A percentile compares a stretch with the other conserved stretches of the same genome.
These are phyloP conservation scores for Pemphredon lugubris DNA, from an alignment of 2,888 invertebrate genomes.

Conservation along the genomic window DNA sequence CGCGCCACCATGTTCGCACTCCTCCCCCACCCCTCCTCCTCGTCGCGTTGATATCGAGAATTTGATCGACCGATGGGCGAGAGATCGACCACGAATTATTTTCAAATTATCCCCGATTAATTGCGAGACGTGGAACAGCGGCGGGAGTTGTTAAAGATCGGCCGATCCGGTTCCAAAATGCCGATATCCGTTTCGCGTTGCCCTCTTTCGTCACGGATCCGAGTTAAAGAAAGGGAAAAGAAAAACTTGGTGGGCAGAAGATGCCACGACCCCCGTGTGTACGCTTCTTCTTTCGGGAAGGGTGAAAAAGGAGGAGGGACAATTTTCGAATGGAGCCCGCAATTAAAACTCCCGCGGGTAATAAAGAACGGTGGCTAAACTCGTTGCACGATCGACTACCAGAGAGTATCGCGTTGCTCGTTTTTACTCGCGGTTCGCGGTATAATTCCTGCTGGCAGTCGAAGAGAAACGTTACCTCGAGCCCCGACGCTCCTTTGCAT, in stretches of 20 bases:
- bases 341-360: conserved; percentile 63
- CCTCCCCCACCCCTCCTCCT: too few species aligned
- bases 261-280: too few species aligned
- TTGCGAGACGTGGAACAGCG: conserved; percentile 50
- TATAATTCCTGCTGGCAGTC: conserved; percentile 62
- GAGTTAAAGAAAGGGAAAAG: conserved; percentile 33
- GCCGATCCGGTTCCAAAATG: conserved; percentile 60
- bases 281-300: not conserved
- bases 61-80: not conserved
- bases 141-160: conserved; percentile 49
- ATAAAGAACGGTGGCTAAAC: conserved; percentile 65
- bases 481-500: not conserved
- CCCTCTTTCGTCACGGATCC: conserved; percentile 60
- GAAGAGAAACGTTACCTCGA: conserved; percentile 44
- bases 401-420: conserved; percentile 63
- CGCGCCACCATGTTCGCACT: too few species aligned
- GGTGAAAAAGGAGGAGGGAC: conserved; percentile 5
- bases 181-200: conserved; percentile 61
- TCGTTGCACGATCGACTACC: conserved; percentile 67
- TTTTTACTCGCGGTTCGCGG: conserved; percentile 64
- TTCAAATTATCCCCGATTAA: conserved; percentile 54
- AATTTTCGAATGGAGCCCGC: conserved; percentile 60
- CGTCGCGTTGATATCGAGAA: not conserved
- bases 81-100: conserved; percentile 25
- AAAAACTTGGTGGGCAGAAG: not conserved